Base-by-base conservation (phyloP, 2,113 vertebrate species). In the Phalacrocorax brasilianus region DNA sequence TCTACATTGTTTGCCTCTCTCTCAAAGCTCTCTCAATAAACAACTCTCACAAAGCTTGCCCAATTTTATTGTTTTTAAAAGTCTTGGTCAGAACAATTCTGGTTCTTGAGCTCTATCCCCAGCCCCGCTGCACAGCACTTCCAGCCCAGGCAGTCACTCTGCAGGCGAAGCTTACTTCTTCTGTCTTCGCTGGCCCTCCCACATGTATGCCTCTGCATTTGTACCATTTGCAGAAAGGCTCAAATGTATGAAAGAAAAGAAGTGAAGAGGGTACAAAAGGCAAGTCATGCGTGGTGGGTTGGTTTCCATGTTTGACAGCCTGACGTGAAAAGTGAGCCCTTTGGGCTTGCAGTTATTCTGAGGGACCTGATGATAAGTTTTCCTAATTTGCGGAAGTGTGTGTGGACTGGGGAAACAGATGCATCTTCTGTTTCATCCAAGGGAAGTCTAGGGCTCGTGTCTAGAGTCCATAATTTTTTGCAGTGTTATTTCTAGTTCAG, bases 231-330 rank as follows among this genome's bases (percentile, higher is more conserved):
- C 16, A 76, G 21, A 59, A 86, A 63, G 42, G 75, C 52, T 75
- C 42, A 78, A 56, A 74, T 1, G 5, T 23, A 28, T 27, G 42
- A 21, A 19, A 72, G 58, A 47, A 42, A 0, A n/a, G 12, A 70
- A 74, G 6, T 4, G 18, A 9, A 85, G 56, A 77, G 42, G 23
- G 8, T 47, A 90, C 23, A 16, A 40, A 75, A 83, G 44, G 11
- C 47, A 85, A 58, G 20, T n/a, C 56, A 53, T 2, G 18, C 0
- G 0, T 3, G 4, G 38, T 59, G 66, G 47, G n/a, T 2, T 58
- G 42, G 6, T 17, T 63, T 84, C 35, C 10, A 13, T 11, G 10
- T 50, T 12, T 45, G 53, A 55, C 4, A 63, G 32, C 11, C 27
- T 59, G 65, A n/a, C 8, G 8, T 0, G 2, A 85, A 85, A 47